Evolutionary conservation across 1,140 invertebrate species (phyloP).

Genomic region (Cyphomyrmex costatus): DNA sequence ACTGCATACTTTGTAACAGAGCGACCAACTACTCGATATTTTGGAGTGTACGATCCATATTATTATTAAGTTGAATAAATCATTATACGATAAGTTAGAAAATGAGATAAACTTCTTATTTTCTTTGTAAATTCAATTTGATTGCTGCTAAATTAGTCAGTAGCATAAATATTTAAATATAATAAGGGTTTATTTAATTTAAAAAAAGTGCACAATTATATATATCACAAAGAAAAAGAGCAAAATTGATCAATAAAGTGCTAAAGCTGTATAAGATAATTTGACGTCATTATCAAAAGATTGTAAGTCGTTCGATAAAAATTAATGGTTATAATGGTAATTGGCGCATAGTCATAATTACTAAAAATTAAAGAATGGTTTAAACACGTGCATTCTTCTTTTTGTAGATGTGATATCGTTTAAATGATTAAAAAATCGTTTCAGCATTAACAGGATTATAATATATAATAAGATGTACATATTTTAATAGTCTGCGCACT

Average conservation of each 20-base stretch:
- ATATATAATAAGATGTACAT: neutral
- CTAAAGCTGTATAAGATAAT: neutral
- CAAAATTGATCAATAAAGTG: neutral
- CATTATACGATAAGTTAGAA: neutral
- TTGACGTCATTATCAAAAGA: neutral
- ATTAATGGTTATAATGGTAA: neutral
- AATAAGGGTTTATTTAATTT: neutral
- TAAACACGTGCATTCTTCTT: neutral
- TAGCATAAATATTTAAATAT: neutral
- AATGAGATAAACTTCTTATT: neutral
- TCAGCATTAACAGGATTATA: neutral
- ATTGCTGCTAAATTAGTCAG: neutral
- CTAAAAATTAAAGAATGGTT: neutral
- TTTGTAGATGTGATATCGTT: neutral
- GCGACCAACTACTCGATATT: neutral
- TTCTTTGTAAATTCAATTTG: neutral
- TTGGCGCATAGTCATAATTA: neutral
- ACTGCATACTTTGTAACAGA: neutral
- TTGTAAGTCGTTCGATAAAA: neutral
- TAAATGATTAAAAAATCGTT: neutral
- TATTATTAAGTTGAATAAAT: slow-evolving; percentile 21
- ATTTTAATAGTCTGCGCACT: neutral
- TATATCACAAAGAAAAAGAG: neutral
- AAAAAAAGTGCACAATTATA: neutral
- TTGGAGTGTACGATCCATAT: neutral